Base-by-base conservation (phyloP, 2,797 vertebrate species). In the Halcyon chelicuti region DNA sequence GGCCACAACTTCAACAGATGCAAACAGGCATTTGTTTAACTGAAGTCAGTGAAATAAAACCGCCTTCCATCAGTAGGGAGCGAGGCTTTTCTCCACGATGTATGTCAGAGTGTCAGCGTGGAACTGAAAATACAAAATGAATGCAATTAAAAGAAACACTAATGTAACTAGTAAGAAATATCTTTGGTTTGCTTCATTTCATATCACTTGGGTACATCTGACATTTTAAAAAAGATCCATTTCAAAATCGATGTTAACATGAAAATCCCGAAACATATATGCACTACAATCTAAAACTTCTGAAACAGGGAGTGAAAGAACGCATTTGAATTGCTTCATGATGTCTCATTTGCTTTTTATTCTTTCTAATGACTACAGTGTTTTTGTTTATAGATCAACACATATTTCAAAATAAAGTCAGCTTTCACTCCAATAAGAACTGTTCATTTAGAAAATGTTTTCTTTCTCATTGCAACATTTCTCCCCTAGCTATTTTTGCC, bases 21-120 rank as follows among this genome's bases (percentile, higher is more conserved):
- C 4, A 85, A 81, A 60, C 3, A 85, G 14, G 7, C 14, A n/a
- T 66, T 92, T 65, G 2, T 8, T 73, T 21, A 75, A 44, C 28
- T 35, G 52, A 80, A 86, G 5, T 2, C 16, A 74, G 1, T 28
- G 18, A 77, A 57, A 76, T 63, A 70, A 63, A 79, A 16, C 10
- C 52, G 10, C 40, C 16, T 74, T 65, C 61, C 2, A 33, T 12
- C 15, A 47, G 39, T 5, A 70, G 26, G 68, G 31, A 89, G 62
- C 0, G 8, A 39, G 26, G 9, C 0, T 82, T 86, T 63, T 60
- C 12, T 70, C 20, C 0, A 12, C 0, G 0, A 35, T 55, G 4
- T 28, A 28, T 22, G 20, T 51, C n/a, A 78, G 29, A 82, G 2
- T 31, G 12, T 44, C 61, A 66, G 5, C 10, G 40, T 16, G 10